Base-by-base conservation (phyloP, 2,888 invertebrate genomes). In the Mylabris sibirica region DNA sequence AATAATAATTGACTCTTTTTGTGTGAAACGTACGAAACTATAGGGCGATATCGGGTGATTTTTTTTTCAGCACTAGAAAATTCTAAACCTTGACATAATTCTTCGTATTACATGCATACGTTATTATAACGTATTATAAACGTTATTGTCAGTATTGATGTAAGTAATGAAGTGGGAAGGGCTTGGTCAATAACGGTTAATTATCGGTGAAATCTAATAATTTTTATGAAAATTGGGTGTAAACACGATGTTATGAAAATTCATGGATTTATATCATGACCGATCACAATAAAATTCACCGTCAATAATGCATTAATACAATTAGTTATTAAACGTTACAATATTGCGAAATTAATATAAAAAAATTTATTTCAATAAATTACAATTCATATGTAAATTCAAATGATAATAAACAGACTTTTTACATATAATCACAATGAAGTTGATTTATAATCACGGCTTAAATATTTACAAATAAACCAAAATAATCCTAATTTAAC, bases 241-340 rank as follows among this genome's bases (percentile, higher is more conserved):
- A 41, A 41, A 41, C 41, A n/a, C 2, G 12, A 35, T 30, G 30
- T 30, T 3, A n/a, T n/a, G n/a, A 35, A 35, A 35, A 35, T 12
- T 11, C 67, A 67, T 73, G 65, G 49, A 60, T 76, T 74, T 73
- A 76, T 77, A 76, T 76, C 81, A 81, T 80, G 81, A 78, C 79
- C 76, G 68, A 69, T 71, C 73, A 75, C 79, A 78, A 83, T 82
- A 81, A 76, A 81, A 81, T 81, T 80, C 79, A 77, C 75, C 79
- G 79, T 78, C 82, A 80, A 81, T 81, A 82, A 78, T 76, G 79
- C 80, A 83, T 83, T 82, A 82, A 70, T 76, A 24, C 73, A 76
- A 82, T 82, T 82, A 80, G 78, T 71, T 64, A 63, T 63, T 49
- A 12, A 12, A 38, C 38, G 12, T 3, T 12, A 38, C 35, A 35